These are phyloP conservation scores for Sebastes glaucus DNA, from an alignment of 2,797 vertebrate genomes.

Conservation along the genomic window DNA sequence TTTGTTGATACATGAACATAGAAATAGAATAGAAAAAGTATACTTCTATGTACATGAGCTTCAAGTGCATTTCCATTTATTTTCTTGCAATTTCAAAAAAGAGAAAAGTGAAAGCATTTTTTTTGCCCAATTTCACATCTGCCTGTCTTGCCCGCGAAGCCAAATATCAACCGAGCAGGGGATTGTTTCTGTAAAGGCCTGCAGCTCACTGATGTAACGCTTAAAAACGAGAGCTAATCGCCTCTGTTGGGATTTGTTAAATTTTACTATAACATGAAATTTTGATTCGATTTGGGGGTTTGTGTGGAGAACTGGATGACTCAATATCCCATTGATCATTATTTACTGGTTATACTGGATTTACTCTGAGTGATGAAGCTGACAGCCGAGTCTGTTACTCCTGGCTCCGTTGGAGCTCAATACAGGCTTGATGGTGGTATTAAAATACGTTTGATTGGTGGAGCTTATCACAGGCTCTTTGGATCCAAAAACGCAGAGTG, in stretches of 20 bases:
- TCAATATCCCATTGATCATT: slow-evolving; percentile 13
- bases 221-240: not conserved
- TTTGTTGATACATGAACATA: too few relatives aligned
- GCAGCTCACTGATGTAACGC: slow-evolving; percentile 1
- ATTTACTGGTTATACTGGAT: slow-evolving; percentile 6
- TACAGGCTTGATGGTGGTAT: slow-evolving; percentile 8
- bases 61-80: not conserved
- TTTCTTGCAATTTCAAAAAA: not conserved
- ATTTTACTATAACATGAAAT: not conserved
- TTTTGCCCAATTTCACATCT: not conserved
- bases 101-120: not conserved
- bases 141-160: not conserved
- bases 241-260: not conserved
- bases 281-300: not conserved
- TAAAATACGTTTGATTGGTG: slow-evolving; percentile 29
- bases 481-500: slow-evolving; percentile 15
- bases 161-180: not conserved
- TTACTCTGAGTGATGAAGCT: slow-evolving; percentile 4
- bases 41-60: too few relatives aligned
- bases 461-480: slow-evolving; percentile 26
- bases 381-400: not conserved
- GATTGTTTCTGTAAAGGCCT: not conserved
- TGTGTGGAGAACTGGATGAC: not conserved
- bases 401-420: not conserved
- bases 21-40: too few relatives aligned